A percentile compares a stretch with the other conserved stretches of the same genome.
Evolutionary conservation across 2,888 invertebrate species (phyloP).

Genomic region (Oasisia sp.): DNA sequence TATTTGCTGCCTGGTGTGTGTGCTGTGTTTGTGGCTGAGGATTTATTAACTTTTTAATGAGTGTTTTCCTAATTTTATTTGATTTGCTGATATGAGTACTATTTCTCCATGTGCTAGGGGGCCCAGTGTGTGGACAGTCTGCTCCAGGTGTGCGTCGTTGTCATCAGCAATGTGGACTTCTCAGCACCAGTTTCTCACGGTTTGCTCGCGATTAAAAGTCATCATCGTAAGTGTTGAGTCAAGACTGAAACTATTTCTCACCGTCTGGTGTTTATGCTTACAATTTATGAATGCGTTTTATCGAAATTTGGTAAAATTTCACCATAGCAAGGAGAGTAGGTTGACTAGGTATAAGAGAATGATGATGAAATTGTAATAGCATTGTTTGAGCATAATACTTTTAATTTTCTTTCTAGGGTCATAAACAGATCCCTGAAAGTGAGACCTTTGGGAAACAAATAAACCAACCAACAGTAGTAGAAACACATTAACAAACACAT

Average conservation of each 20-base stretch:
- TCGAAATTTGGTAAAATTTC: no score
- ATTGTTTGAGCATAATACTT: no score
- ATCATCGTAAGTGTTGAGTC: not conserved
- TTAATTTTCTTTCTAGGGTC: no score
- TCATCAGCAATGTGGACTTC: constrained; percentile 51
- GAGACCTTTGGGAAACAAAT: no score
- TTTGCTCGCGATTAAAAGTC: not conserved
- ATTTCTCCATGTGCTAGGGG: constrained; percentile 41
- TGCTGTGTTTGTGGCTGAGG: not conserved
- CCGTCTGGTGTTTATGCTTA: not conserved
- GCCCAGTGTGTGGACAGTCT: constrained; percentile 43
- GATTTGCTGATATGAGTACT: not conserved
- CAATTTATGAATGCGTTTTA: no score
- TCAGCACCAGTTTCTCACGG: constrained; percentile 40
- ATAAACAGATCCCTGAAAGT: no score
- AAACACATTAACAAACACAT: no score
- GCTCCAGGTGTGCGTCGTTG: constrained; percentile 44
- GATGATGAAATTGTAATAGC: no score
- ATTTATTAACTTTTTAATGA: not conserved
- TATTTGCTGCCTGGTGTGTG: not conserved
- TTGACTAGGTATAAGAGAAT: no score
- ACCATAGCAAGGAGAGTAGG: no score
- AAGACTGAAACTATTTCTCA: not conserved
- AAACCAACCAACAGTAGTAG: no score
- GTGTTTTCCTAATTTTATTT: not conserved